Conservation (phyloP, 1,140 invertebrate genomes). For the Oreohelix idahoensis region DNA sequence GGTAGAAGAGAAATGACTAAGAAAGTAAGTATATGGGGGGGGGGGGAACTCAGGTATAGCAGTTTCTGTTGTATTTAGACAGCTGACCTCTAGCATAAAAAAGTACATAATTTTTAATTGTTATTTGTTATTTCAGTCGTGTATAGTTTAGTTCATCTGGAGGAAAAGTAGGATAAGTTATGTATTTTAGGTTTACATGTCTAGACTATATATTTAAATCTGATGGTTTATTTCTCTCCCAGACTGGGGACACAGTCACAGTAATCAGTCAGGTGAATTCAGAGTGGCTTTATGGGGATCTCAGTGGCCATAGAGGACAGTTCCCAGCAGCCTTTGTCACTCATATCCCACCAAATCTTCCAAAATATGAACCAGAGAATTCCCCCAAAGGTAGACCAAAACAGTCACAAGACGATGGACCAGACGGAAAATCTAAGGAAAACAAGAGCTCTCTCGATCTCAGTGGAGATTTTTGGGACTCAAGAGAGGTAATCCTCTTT, state of each 20-base stretch:
- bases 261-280: conserved; percentile 78
- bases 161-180: too few relatives aligned
- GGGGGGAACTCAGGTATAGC: too few relatives aligned
- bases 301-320: conserved; percentile 80
- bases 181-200: too few relatives aligned
- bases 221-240: conserved; percentile 24
- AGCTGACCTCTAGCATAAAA: too few relatives aligned
- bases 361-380: conserved; percentile 36
- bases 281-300: conserved; percentile 87
- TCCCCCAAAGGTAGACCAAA: not conserved
- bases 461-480: not conserved
- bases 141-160: too few relatives aligned
- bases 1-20: too few relatives aligned
- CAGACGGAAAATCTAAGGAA: not conserved
- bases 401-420: not conserved
- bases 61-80: too few relatives aligned
- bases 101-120: too few relatives aligned
- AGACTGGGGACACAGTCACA: conserved; percentile 82
- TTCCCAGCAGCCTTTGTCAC: conserved; percentile 86
- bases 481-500: conserved; percentile 6
- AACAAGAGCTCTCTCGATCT: not conserved
- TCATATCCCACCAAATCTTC: conserved; percentile 45
- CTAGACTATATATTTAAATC: too few relatives aligned
- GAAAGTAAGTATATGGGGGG: too few relatives aligned
- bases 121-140: too few relatives aligned